Base-by-base conservation (phyloP, 92 coral and sea anemone species). In the Pocillopora grandis region DNA sequence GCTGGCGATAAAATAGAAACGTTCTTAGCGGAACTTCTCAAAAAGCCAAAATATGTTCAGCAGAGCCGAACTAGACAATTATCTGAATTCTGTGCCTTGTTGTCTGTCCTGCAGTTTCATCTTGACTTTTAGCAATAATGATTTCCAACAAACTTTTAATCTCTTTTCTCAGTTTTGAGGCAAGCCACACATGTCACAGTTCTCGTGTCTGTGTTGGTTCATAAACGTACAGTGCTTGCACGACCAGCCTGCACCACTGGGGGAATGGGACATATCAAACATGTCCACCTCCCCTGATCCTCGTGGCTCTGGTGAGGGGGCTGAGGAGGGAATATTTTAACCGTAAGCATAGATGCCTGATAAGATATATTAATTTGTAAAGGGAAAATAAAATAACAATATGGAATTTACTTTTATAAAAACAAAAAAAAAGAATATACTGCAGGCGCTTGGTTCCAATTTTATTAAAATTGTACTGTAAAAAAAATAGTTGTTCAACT, bases 211-310 rank as follows among this genome's bases (percentile, higher is more conserved):
- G 35, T 80, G 88, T 67, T 89, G 89, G 85, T 96, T 96, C 89
- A 96, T 96, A 84, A 89, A 96, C 21, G 99, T 96, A 87, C 99
- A 96, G 66, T 96, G 99, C 73, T 85, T 90, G 87, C 99, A 96
- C 61, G 99, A 94, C 99, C 99, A 96, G 64, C 90, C 79, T 31
- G 91, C 75, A 48, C 90, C 90, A 74, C 88, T 74, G 10, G 93
- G 71, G 27, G 89, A 23, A 23, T 23, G 23, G 23, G 23, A 23
- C 23, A 0, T 23, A 23, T 23, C 23, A 23, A 23, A 0, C 23
- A 23, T 23, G 79, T 94, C 23, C 23, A 94, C 98, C 68, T 94
- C 98, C 52, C 89, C 89, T 36, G 72, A 55, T 17, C 87, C 83
- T 13, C 74, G 83, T 11, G 93, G 86, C 12, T 83, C 73, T 19